Conservation (phyloP, 2,888 invertebrate species). For the Eilema griseolum region DNA sequence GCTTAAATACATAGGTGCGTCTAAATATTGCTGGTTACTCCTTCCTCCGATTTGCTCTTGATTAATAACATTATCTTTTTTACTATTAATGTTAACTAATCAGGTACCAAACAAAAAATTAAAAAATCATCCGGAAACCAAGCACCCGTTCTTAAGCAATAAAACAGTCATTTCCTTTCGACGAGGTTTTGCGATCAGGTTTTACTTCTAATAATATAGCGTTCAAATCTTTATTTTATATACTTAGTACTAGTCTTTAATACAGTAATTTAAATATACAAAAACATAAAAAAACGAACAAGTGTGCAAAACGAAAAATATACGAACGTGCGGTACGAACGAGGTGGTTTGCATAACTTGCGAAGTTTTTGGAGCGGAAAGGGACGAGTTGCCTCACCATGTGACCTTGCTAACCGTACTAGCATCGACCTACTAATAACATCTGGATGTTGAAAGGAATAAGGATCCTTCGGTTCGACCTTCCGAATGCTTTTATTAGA, state of each 20-base stretch:
- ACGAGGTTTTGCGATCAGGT: slow-evolving; percentile 23
- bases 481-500: slow-evolving; percentile 9
- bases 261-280: slow-evolving; percentile 9
- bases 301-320: slow-evolving; percentile 30
- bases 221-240: slow-evolving; percentile 13
- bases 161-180: slow-evolving; percentile 30
- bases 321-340: slow-evolving; percentile 41
- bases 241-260: slow-evolving; percentile 11
- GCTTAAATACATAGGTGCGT: neutral
- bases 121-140: slow-evolving; percentile 26
- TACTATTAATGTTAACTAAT: slow-evolving; percentile 24
- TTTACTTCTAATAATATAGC: slow-evolving; percentile 19
- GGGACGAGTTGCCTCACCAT: slow-evolving; percentile 77
- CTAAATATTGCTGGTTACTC: neutral
- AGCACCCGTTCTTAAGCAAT: slow-evolving; percentile 21
- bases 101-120: slow-evolving; percentile 22
- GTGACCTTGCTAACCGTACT: slow-evolving; percentile 69
- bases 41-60: slow-evolving; percentile 12
- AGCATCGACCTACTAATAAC: slow-evolving; percentile 44
- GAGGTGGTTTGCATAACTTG: slow-evolving; percentile 76
- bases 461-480: slow-evolving; percentile 28
- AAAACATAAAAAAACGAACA: slow-evolving; percentile 17
- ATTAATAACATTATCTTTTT: slow-evolving; percentile 17
- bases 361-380: slow-evolving; percentile 84
- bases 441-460: slow-evolving; percentile 48